Base-by-base conservation (phyloP, 2,888 invertebrate species). In the Drosophila yooni region DNA sequence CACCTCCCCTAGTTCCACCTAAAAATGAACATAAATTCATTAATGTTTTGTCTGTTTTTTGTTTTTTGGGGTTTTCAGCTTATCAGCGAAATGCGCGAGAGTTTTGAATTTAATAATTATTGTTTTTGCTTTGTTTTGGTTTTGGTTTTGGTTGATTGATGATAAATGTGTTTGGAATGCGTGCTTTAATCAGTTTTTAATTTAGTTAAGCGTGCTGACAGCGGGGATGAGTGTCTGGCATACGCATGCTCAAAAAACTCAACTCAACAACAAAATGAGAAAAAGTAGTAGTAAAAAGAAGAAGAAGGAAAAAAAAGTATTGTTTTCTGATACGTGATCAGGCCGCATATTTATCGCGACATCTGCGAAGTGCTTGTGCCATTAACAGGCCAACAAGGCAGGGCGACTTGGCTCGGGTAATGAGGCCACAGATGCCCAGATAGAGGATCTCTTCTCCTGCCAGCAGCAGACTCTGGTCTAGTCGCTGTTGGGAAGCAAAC, bases 281-380 rank as follows among this genome's bases (percentile, higher is more conserved):
- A 57, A n/a, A 29, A 56, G 52, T 21, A 25, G 7, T 11, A 1
- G 21, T 2, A 38, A 61, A 68, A 67, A n/a, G n/a, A 48, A 40
- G 53, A 53, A 21, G 36, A 29, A 18, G 25, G 15, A 56, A 58
- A 54, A 79, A 74, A 57, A 78, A 68, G 62, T 66, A 56, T 61
- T 33, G 56, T 27, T 56, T 76, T 68, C 72, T 73, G 85, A 85
- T 85, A 90, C 88, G 87, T 88, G 88, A 88, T 88, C 88, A 79
- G 83, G 83, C 83, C 83, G 90, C 82, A 86, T 86, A 88, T 88
- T 88, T 88, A 88, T 88, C 90, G 88, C 79, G 75, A 83, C 78
- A 89, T 89, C 90, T 78, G 71, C 77, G 50, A 74, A 48, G 43
- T 59, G 64, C 38, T 67, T 67, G 65, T 52, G 69, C 78, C 81